Conservation (phyloP, 1,140 invertebrate genomes). For the Spodoptera frugiperda region DNA sequence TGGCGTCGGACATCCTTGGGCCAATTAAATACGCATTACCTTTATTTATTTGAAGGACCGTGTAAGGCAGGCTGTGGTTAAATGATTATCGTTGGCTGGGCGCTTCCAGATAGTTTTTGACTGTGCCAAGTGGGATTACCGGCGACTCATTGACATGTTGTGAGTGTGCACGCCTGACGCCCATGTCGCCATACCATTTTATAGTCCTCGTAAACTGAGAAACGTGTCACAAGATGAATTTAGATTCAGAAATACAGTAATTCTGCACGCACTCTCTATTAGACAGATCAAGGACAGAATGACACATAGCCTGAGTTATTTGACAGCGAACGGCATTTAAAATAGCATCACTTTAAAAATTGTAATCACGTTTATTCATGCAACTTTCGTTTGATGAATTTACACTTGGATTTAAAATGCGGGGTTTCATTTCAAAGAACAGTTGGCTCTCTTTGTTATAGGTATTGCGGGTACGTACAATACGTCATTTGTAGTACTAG, state of each 20-base stretch:
- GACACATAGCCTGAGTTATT: conserved; percentile 21
- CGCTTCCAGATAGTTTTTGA: conserved; percentile 49
- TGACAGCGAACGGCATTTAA: conserved; percentile 4
- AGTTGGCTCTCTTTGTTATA: too few relatives aligned
- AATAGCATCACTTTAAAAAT: conserved; percentile 2
- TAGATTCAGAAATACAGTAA: conserved; percentile 49
- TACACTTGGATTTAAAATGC: too few relatives aligned
- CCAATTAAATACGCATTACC: conserved; percentile 12
- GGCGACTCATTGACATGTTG: conserved; percentile 61
- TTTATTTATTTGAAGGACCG: neutral
- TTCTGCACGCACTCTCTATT: conserved; percentile 35
- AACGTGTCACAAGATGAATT: conserved; percentile 53
- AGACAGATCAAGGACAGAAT: conserved; percentile 30
- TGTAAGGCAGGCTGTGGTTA: conserved; percentile 35
- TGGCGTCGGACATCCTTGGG: conserved; percentile 1
- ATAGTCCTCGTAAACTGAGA: conserved; percentile 64
- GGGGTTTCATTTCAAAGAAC: too few relatives aligned
- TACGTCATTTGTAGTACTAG: too few relatives aligned
- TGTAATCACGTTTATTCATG: neutral
- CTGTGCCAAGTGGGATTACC: conserved; percentile 6
- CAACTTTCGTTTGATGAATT: too few relatives aligned
- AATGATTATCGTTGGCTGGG: conserved; percentile 1
- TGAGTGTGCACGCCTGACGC: conserved; percentile 54
- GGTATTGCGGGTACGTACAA: too few relatives aligned
- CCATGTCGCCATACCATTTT: conserved; percentile 62